These are phyloP conservation scores for Crambe crambe DNA, from an alignment of 37 sponge, comb jelly and placozoan species.

Conservation along the genomic window DNA sequence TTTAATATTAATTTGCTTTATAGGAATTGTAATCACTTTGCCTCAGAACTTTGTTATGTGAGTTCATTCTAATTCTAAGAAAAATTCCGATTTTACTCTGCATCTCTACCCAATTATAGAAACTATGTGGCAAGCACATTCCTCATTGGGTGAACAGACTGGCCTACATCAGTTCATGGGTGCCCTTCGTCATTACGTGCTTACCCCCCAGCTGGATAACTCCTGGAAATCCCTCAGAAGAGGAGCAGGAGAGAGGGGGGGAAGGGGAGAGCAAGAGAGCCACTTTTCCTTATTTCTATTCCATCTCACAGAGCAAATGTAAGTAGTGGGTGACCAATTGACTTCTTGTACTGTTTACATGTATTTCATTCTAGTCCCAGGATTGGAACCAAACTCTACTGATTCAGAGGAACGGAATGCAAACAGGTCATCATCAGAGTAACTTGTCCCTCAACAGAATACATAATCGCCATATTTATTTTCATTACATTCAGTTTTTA, in stretches of 20 bases:
- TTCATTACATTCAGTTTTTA: too few relatives aligned
- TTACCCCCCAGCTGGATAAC: conserved; percentile 49
- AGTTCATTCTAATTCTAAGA: not conserved
- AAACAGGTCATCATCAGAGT: too few relatives aligned
- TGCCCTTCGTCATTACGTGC: conserved; percentile 35
- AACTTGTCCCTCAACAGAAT: too few relatives aligned
- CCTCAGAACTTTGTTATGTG: conserved; percentile 43
- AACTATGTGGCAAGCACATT: conserved; percentile 22
- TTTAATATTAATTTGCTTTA: not conserved
- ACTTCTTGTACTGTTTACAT: too few relatives aligned
- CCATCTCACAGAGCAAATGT: too few relatives aligned
- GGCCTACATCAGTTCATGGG: conserved; percentile 41
- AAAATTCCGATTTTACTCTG: not conserved
- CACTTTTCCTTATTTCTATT: too few relatives aligned
- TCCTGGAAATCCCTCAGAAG: not conserved
- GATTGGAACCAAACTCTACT: too few relatives aligned
- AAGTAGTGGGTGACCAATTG: too few relatives aligned
- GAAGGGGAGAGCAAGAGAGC: not conserved
- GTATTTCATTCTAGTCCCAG: too few relatives aligned
- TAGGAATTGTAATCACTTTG: conserved; percentile 68
- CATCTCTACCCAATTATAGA: not conserved
- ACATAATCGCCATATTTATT: too few relatives aligned
- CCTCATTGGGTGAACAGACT: conserved; percentile 65
- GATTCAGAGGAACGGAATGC: too few relatives aligned
- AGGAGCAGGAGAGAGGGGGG: not conserved